A percentile compares a stretch with the other conserved stretches of the same genome.
These are phyloP conservation scores for Drosophila colorata DNA, from an alignment of 2,888 invertebrate species.

Conservation along the genomic window DNA sequence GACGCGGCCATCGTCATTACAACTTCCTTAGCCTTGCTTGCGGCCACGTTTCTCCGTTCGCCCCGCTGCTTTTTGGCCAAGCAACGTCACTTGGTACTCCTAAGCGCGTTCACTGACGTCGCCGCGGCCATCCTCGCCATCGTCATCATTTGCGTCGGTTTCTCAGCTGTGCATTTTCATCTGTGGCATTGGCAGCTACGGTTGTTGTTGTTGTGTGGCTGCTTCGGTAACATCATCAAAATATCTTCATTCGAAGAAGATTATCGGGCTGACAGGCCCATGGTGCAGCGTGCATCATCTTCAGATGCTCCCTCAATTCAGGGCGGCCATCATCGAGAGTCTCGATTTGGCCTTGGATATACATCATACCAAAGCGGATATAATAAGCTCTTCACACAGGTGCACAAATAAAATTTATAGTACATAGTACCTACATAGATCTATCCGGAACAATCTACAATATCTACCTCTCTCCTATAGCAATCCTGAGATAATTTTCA, in stretches of 20 bases:
- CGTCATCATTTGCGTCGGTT: slow-evolving; percentile 16
- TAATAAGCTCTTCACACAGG: slow-evolving; percentile 86
- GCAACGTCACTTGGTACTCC: slow-evolving; percentile 7
- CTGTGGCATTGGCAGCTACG: slow-evolving; percentile 41
- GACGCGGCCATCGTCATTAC: slow-evolving; percentile 28
- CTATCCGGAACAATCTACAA: not conserved
- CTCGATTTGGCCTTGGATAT: slow-evolving; percentile 86
- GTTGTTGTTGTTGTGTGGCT: slow-evolving; percentile 62
- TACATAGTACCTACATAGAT: not conserved
- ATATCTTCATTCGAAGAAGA: slow-evolving; percentile 86
- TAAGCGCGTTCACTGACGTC: slow-evolving; percentile 11
- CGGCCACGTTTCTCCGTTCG: not conserved
- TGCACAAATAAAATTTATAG: slow-evolving; percentile 42
- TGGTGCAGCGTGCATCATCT: slow-evolving; percentile 86
- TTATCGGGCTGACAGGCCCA: slow-evolving; percentile 85
- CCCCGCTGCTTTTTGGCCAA: not conserved
- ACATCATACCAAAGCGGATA: slow-evolving; percentile 85
- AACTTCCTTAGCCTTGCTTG: slow-evolving; percentile 7
- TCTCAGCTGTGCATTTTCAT: too few relatives aligned
- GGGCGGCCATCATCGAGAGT: slow-evolving; percentile 85
- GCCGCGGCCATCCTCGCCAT: slow-evolving; percentile 17
- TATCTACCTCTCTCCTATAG: too few relatives aligned
- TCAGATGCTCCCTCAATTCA: slow-evolving; percentile 85
- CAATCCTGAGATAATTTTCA: too few relatives aligned
- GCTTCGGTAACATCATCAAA: slow-evolving; percentile 80